phyloP scores from a whole-genome alignment of 2,888 invertebrate genomes.

The Aphodius granarius region DNA sequence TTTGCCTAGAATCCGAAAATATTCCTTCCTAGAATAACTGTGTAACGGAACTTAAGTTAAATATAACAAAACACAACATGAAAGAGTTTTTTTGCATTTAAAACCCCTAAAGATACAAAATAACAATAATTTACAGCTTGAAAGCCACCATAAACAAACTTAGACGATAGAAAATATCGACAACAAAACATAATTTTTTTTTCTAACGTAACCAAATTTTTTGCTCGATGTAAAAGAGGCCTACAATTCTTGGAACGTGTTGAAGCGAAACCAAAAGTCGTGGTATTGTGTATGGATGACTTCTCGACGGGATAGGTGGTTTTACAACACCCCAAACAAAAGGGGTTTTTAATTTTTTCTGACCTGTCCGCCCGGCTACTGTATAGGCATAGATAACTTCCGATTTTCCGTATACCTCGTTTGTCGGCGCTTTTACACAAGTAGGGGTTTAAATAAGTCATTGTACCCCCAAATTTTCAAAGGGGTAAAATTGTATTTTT shows the following conservation, averaged over 20 bases:
- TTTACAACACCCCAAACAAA: not conserved
- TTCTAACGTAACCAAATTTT: not conserved
- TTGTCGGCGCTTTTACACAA: not conserved
- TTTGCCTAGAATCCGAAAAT: no score
- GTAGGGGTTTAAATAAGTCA: not conserved
- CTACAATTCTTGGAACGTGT: not conserved
- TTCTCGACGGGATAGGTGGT: not conserved
- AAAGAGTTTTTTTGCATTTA: no score
- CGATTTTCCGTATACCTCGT: not conserved
- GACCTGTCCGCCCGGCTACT: not conserved
- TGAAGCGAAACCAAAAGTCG: not conserved
- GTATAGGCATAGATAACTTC: not conserved
- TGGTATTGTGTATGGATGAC: not conserved
- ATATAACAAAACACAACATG: not conserved
- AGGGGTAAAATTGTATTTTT: not conserved
- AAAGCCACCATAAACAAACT: not conserved
- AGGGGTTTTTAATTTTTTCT: not conserved
- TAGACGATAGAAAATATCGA: not conserved
- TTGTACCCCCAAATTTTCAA: not conserved
- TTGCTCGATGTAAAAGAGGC: not conserved
- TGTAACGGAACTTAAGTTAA: no score
- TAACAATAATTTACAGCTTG: not conserved
- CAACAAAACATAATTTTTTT: not conserved
- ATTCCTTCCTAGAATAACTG: no score
- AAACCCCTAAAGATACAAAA: not conserved